Conservation (phyloP, 1,140 invertebrate species). For the Brachionus angularis region DNA sequence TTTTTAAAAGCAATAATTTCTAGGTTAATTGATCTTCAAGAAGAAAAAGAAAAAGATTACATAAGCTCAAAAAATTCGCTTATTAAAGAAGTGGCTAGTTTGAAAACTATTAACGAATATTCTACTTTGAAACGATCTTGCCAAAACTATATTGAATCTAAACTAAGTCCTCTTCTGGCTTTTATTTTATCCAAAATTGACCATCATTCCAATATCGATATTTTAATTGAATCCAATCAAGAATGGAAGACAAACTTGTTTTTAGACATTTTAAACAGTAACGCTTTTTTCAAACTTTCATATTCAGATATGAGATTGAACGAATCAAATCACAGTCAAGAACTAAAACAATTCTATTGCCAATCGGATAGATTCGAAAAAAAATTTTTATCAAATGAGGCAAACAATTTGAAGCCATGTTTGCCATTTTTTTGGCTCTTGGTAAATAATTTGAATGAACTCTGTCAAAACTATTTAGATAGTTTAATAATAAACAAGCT, state of each 20-base stretch:
- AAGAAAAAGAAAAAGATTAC: conserved; percentile 8
- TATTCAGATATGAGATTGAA: conserved; percentile 39
- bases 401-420: neutral
- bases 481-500: neutral
- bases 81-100: neutral
- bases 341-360: conserved; percentile 14
- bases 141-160: conserved; percentile 15
- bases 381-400: neutral
- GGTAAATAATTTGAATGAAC: neutral
- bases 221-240: neutral
- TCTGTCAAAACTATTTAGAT: neutral
- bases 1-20: neutral
- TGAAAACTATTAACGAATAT: conserved; percentile 3
- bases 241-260: conserved; percentile 22
- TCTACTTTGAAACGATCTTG: conserved; percentile 3
- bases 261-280: neutral
- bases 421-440: conserved; percentile 39
- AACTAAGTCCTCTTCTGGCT: neutral
- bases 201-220: neutral
- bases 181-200: conserved; percentile 30
- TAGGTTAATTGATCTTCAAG: neutral
- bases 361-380: neutral
- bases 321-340: neutral
- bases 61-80: neutral
- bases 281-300: neutral